Evolutionary conservation across 1,140 invertebrate genomes (phyloP).

Genomic region (Caerostris darwini): DNA sequence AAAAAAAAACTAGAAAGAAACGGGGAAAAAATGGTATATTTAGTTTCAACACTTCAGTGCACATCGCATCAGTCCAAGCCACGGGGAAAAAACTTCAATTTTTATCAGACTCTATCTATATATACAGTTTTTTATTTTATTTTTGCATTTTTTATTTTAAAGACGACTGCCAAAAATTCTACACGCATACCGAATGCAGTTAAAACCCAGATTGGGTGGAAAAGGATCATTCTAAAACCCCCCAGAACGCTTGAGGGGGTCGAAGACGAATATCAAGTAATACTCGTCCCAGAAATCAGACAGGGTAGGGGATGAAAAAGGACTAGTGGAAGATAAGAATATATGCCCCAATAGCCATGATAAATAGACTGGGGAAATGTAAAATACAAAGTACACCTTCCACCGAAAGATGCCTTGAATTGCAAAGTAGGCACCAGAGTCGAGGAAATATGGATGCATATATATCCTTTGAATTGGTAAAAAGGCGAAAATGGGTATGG

Average conservation of each 20-base stretch:
- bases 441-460: not conserved
- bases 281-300: slow-evolving; percentile 19
- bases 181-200: slow-evolving; percentile 1
- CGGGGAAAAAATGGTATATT: not conserved
- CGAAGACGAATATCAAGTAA: not conserved
- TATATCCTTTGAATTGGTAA: not conserved
- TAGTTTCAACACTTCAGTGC: not conserved
- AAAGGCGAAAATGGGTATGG: not conserved
- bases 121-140: not conserved
- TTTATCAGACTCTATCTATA: not conserved
- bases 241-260: not conserved
- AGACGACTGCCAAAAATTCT: not conserved
- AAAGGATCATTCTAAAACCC: not conserved
- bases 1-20: not conserved
- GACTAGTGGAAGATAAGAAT: not conserved
- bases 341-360: slow-evolving; percentile 33
- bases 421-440: slow-evolving; percentile 24
- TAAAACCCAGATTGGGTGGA: slow-evolving; percentile 17
- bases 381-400: slow-evolving; percentile 68
- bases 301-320: not conserved
- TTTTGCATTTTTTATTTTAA: not conserved
- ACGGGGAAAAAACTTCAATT: not conserved
- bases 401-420: slow-evolving; percentile 30
- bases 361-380: slow-evolving; percentile 59
- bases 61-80: not conserved